Evolutionary conservation across 2,113 vertebrate species (phyloP).

Genomic region (Ctenomys sociabilis): DNA sequence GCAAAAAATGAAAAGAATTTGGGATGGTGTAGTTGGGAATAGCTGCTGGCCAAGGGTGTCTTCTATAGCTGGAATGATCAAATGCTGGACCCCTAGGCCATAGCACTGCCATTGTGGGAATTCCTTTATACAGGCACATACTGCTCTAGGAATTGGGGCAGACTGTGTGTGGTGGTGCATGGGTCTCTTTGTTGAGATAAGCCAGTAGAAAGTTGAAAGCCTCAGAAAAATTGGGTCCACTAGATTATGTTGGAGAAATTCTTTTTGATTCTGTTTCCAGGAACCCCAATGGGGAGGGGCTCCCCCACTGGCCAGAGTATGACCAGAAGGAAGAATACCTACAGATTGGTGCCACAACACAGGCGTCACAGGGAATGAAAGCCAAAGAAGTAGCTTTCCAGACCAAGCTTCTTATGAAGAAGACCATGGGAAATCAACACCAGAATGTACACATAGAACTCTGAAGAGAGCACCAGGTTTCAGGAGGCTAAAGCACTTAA

Average conservation of each 20-base stretch:
- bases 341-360: neutral
- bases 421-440: neutral
- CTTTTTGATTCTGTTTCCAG: neutral
- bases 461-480: neutral
- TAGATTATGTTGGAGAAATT: neutral
- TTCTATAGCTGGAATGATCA: neutral
- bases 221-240: neutral
- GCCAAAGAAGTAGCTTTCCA: conserved; percentile 71
- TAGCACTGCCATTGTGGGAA: neutral
- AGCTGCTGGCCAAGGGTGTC: neutral
- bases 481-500: too few species aligned
- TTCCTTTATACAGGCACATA: neutral
- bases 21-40: neutral
- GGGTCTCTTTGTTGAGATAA: neutral
- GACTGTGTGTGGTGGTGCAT: neutral
- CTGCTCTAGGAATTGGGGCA: neutral
- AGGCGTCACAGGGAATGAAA: conserved; percentile 14
- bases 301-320: neutral
- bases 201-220: neutral
- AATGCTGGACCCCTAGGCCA: too few species aligned
- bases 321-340: neutral
- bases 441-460: conserved; percentile 14
- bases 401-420: conserved; percentile 13
- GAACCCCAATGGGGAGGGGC: neutral
- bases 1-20: rapidly evolving